A percentile compares a stretch with the other conserved stretches of the same genome.
Evolutionary conservation across 2,113 vertebrate genomes (phyloP).

Genomic region (Oryzias curvinotus): DNA sequence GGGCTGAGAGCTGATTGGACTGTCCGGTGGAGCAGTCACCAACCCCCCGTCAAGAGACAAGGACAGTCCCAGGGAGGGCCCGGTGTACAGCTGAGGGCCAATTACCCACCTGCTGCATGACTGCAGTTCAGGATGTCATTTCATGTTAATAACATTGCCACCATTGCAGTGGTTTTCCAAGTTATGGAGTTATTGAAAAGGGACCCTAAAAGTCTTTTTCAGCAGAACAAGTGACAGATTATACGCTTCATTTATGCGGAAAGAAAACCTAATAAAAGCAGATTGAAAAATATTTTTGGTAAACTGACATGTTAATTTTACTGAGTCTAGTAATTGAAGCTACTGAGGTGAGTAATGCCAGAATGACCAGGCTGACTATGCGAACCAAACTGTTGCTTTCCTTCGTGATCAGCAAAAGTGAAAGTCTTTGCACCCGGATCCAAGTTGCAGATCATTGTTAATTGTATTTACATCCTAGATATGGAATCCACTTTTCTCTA

Average conservation of each 20-base stretch:
- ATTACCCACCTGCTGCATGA: constrained; percentile 70
- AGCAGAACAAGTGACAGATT: constrained; percentile 30
- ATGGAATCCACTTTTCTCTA: too few species aligned
- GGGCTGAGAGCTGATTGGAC: constrained; percentile 46
- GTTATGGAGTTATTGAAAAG: constrained; percentile 52
- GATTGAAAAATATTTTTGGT: background rate
- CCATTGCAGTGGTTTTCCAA: constrained; percentile 61
- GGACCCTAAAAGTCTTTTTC: constrained; percentile 48
- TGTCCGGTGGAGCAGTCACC: constrained; percentile 27
- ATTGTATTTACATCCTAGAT: too few species aligned
- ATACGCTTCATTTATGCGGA: constrained; percentile 23
- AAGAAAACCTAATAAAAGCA: background rate
- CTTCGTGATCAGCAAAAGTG: too few species aligned
- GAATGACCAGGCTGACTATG: too few species aligned
- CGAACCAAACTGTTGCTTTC: too few species aligned
- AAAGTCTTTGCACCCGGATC: too few species aligned
- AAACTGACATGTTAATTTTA: too few species aligned
- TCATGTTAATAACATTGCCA: constrained; percentile 51
- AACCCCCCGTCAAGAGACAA: constrained; percentile 55
- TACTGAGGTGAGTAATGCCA: too few species aligned
- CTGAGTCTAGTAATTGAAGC: too few species aligned
- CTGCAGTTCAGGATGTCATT: constrained; percentile 52
- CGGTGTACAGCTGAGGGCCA: constrained; percentile 56
- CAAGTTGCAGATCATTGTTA: too few species aligned
- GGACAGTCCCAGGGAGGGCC: constrained; percentile 53